Percentiles rank a stretch among this genome's conserved stretches.
Evolutionary conservation across 2,888 invertebrate species (phyloP).

Genomic region (Agrotis ipsilon): DNA sequence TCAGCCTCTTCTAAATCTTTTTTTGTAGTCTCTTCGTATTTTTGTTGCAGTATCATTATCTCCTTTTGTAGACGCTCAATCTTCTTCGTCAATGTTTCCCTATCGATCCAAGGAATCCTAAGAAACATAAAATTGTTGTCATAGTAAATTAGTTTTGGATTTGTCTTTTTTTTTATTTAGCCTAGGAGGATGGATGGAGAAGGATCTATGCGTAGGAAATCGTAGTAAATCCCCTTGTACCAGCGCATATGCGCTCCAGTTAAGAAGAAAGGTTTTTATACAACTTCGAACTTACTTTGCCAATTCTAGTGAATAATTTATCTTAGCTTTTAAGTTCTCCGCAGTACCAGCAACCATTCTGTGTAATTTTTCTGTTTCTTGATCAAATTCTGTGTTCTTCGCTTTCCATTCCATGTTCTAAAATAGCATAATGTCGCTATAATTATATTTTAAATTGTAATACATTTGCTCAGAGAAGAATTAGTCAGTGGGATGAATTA

Average conservation of each 20-base stretch:
- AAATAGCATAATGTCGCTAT: constrained; percentile 40
- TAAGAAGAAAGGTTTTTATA: background rate
- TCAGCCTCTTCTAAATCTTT: constrained; percentile 67
- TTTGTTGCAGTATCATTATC: constrained; percentile 77
- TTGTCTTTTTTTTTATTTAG: background rate
- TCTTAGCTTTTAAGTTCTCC: constrained; percentile 82
- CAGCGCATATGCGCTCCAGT: no score
- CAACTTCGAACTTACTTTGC: constrained; percentile 75
- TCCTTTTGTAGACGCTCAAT: constrained; percentile 83
- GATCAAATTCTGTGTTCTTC: constrained; percentile 80
- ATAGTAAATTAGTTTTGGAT: background rate
- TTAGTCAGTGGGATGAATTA: no score
- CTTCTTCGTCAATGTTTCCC: constrained; percentile 80
- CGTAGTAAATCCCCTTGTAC: no score
- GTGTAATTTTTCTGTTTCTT: constrained; percentile 82
- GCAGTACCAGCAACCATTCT: constrained; percentile 78
- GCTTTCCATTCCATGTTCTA: constrained; percentile 84
- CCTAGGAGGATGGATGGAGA: no score
- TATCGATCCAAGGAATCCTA: constrained; percentile 85
- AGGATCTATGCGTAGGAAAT: no score
- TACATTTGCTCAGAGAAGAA: background rate
- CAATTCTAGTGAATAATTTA: constrained; percentile 77
- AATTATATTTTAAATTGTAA: background rate
- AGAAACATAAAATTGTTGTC: constrained; percentile 13
- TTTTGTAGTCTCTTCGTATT: constrained; percentile 75